Conservation (phyloP, 2,797 vertebrate genomes). For the Alfaro cultratus region DNA sequence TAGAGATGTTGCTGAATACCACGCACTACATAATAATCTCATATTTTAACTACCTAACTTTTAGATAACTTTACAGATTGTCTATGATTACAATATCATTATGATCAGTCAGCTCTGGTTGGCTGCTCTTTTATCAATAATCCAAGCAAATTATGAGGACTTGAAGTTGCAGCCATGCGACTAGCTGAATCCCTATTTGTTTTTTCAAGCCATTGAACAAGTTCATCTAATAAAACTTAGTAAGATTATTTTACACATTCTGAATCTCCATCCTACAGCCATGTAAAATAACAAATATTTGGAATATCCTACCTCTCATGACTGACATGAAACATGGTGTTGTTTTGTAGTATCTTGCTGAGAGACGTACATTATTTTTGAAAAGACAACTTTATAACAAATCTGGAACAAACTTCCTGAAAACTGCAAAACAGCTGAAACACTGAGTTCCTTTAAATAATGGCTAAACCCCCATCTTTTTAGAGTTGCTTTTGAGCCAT, state of each 20-base stretch:
- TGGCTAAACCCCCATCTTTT: no score
- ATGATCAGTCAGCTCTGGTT: conserved; percentile 64
- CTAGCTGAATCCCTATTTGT: not conserved
- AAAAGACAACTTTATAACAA: not conserved
- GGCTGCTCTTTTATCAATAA: conserved; percentile 72
- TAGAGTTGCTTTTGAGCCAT: no score
- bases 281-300: not conserved
- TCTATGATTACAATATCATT: conserved; percentile 61
- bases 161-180: not conserved
- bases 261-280: not conserved
- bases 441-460: no score
- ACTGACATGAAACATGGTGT: not conserved
- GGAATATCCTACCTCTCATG: not conserved
- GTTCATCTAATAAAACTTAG: not conserved
- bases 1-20: conserved; percentile 51
- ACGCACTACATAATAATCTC: conserved; percentile 28
- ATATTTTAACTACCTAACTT: conserved; percentile 52
- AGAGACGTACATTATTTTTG: not conserved
- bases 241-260: not conserved
- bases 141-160: conserved; percentile 35
- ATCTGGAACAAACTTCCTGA: no score
- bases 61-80: conserved; percentile 69
- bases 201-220: not conserved
- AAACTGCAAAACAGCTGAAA: no score
- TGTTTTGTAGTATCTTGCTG: not conserved